phyloP scores from a whole-genome alignment of 2,797 vertebrate species.

The Anabas testudineus region DNA sequence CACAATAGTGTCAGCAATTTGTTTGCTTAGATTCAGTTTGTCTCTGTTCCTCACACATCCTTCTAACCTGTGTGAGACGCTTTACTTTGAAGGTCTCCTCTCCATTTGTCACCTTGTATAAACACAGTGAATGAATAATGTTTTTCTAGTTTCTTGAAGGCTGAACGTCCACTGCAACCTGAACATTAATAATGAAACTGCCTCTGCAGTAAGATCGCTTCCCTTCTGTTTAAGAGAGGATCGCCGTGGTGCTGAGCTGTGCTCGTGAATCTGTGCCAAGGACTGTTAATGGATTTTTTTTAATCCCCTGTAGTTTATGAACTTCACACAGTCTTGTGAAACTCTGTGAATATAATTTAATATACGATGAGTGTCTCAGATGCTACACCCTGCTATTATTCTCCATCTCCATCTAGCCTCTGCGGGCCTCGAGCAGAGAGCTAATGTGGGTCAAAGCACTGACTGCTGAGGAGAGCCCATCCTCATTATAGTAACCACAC shows the following conservation, averaged over 20 bases:
- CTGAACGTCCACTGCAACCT: conserved; percentile 18
- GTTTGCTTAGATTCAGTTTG: too few species aligned
- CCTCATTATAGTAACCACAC: conserved; percentile 58
- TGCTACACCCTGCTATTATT: conserved; percentile 56
- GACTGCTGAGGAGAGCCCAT: conserved; percentile 58
- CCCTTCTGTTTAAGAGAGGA: conserved; percentile 24
- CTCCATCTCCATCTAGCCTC: conserved; percentile 46
- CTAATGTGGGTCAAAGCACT: conserved; percentile 74
- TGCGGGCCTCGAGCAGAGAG: conserved; percentile 41
- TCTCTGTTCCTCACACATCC: too few species aligned
- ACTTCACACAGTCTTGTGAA: conserved; percentile 51
- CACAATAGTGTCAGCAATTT: too few species aligned
- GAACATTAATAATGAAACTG: conserved; percentile 15
- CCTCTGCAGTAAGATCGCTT: conserved; percentile 16
- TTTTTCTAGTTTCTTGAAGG: background rate
- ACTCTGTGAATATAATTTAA: conserved; percentile 54
- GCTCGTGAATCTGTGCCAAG: conserved; percentile 43
- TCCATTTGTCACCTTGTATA: conserved; percentile 3
- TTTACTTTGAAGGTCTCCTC: background rate
- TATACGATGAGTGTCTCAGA: conserved; percentile 47
- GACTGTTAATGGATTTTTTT: conserved; percentile 41
- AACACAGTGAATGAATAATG: background rate
- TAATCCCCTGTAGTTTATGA: conserved; percentile 57
- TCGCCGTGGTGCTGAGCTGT: conserved; percentile 6
- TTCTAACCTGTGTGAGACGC: background rate